Evolutionary conservation across 2,797 vertebrate species (phyloP), one percentile per base, ranked within the genome.

Genomic region (Sebastes vulpes): DNA sequence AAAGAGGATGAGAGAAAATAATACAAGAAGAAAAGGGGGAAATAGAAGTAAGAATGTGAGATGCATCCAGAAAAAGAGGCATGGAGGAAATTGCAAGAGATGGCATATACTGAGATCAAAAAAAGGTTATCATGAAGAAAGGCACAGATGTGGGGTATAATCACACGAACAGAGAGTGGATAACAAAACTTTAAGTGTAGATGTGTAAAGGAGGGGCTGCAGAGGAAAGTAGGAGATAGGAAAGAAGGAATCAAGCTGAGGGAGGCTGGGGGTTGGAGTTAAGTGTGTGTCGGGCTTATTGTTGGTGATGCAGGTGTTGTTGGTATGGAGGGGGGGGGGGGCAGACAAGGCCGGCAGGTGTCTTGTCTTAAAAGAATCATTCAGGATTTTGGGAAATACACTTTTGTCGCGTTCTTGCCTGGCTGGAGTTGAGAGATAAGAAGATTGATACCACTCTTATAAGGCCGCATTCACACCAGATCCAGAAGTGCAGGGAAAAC

Each of bases 1-100:
- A 65, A 76, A 66, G 63, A 75, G 72, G 60, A 75, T 31, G 50
- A 71, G 77, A 65, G 26, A 26, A 69, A 64, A 82, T 18, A 79
- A 42, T 42, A 87, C 29, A 50, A 63, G 56, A 63, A 54, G 18
- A 73, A 75, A 82, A 65, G 23, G 32, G 61, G 61, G 46, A 48
- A 73, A 89, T 28, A 72, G 75, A 88, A 66, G 68, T 64, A 88
- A 75, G 83, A 86, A 72, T 25, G 60, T 91, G 86, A 90, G 77
- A 86, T 29, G 75, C 63, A 79, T 42, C 77, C 57, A 76, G 70
- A 81, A 54, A 86, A 86, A 46, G 54, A 91, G 31, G 75, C 71
- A 79, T 79, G 82, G 46, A 72, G 59, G 70, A 75, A 77, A 79
- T 21, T 59, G 63, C 72, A 70, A 84, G 61, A 75, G 81, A 87